Conservation (phyloP, 2,888 invertebrate species). For the Neria commutata region DNA sequence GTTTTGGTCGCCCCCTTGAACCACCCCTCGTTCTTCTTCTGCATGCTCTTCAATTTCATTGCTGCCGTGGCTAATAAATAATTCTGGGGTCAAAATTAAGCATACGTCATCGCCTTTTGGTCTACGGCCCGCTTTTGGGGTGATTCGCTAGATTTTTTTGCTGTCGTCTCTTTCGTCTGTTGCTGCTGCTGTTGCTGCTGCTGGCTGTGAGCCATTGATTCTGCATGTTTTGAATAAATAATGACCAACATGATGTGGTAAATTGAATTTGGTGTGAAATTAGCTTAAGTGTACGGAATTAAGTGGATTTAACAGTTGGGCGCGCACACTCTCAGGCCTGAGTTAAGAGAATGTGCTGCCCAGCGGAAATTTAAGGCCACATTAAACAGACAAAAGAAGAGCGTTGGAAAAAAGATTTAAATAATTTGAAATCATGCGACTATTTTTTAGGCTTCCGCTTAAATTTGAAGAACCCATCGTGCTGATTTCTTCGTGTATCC, state of each 20-base stretch:
- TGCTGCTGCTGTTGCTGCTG: slow-evolving; percentile 20
- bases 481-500: no score
- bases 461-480: no score
- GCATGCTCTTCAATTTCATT: background rate
- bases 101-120: slow-evolving; percentile 54
- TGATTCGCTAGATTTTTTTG: background rate
- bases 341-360: background rate
- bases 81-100: slow-evolving; percentile 52
- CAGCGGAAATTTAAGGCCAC: no score
- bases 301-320: slow-evolving; percentile 53
- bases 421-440: no score
- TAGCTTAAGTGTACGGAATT: slow-evolving; percentile 58
- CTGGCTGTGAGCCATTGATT: slow-evolving; percentile 55
- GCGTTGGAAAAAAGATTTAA: no score
- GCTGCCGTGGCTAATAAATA: slow-evolving; percentile 41
- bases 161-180: slow-evolving; percentile 11
- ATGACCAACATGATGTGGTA: slow-evolving; percentile 55
- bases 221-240: slow-evolving; percentile 59
- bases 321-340: slow-evolving; percentile 10
- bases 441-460: no score
- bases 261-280: slow-evolving; percentile 58
- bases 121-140: slow-evolving; percentile 7
- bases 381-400: no score
- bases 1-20: background rate
- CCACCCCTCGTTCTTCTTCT: background rate